These are phyloP conservation scores for Schizothorax lantsangensis DNA, from an alignment of 2,797 vertebrate genomes.

Conservation along the genomic window DNA sequence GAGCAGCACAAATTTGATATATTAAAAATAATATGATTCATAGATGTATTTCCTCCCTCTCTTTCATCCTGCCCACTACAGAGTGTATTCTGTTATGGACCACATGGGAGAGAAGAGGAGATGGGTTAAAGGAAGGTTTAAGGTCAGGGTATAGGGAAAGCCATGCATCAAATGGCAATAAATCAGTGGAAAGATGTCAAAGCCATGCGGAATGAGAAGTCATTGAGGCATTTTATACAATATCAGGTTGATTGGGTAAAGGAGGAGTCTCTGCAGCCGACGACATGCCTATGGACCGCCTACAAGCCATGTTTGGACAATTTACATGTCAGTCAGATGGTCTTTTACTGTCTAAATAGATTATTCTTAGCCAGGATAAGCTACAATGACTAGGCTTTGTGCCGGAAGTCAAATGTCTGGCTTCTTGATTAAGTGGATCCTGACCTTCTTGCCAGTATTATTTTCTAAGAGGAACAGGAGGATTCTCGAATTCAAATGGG, in stretches of 20 bases:
- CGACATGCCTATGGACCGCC: not conserved
- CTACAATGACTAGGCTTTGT: conserved; percentile 10
- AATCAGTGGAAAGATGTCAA: not conserved
- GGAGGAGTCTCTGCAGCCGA: not conserved
- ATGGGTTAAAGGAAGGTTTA: conserved; percentile 4
- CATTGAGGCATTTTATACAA: not conserved
- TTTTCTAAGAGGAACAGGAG: not conserved
- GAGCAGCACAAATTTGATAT: conserved; percentile 3
- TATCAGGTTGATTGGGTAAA: not conserved
- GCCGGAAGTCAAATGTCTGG: not conserved
- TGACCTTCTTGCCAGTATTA: not conserved
- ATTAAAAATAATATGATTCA: conserved; percentile 28
- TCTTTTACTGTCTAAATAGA: not conserved
- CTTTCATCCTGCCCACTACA: not conserved
- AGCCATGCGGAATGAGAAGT: not conserved
- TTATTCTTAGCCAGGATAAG: not conserved
- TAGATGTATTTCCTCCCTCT: not conserved
- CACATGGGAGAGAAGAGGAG: not conserved
- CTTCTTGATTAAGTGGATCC: not conserved
- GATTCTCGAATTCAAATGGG: not conserved
- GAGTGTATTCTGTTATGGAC: not conserved
- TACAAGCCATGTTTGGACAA: not conserved
- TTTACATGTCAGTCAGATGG: not conserved
- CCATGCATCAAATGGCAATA: not conserved
- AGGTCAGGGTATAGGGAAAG: not conserved